Conservation (phyloP, 2,797 vertebrate species). For the Scarus forsteni region DNA sequence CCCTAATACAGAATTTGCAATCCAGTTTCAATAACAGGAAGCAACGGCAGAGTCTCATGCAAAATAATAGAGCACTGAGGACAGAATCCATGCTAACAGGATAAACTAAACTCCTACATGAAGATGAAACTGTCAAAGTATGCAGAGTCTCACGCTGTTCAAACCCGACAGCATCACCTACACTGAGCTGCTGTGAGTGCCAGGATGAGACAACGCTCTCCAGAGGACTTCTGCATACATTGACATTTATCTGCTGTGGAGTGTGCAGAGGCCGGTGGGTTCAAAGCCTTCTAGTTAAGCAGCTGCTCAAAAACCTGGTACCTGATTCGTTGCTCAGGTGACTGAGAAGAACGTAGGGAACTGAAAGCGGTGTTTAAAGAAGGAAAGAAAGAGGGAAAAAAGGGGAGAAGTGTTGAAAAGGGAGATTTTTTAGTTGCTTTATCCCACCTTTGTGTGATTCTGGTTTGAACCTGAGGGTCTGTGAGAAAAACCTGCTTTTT, state of each 20-base stretch:
- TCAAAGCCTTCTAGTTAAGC: slow-evolving; percentile 51
- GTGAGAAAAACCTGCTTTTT: not conserved
- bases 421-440: slow-evolving; percentile 35
- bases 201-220: slow-evolving; percentile 20
- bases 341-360: slow-evolving; percentile 90
- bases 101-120: slow-evolving; percentile 34
- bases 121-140: slow-evolving; percentile 64
- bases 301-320: slow-evolving; percentile 80
- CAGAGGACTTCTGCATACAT: slow-evolving; percentile 61
- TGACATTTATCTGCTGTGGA: slow-evolving; percentile 69
- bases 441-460: slow-evolving; percentile 16
- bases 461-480: slow-evolving; percentile 10
- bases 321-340: slow-evolving; percentile 99
- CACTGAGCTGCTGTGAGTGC: slow-evolving; percentile 10
- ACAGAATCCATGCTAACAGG: slow-evolving; percentile 65
- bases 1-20: slow-evolving; percentile 21
- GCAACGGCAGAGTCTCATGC: slow-evolving; percentile 73
- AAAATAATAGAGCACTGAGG: slow-evolving; percentile 54
- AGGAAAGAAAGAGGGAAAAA: slow-evolving; percentile 68
- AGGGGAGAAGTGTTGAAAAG: slow-evolving; percentile 63
- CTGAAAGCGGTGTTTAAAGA: slow-evolving; percentile 75
- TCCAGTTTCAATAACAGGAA: slow-evolving; percentile 44
- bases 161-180: not conserved
- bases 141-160: slow-evolving; percentile 50
- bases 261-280: slow-evolving; percentile 36